These are phyloP conservation scores for Notoglanidium macrostoma DNA, from an alignment of 2,797 vertebrate species.

Conservation along the genomic window DNA sequence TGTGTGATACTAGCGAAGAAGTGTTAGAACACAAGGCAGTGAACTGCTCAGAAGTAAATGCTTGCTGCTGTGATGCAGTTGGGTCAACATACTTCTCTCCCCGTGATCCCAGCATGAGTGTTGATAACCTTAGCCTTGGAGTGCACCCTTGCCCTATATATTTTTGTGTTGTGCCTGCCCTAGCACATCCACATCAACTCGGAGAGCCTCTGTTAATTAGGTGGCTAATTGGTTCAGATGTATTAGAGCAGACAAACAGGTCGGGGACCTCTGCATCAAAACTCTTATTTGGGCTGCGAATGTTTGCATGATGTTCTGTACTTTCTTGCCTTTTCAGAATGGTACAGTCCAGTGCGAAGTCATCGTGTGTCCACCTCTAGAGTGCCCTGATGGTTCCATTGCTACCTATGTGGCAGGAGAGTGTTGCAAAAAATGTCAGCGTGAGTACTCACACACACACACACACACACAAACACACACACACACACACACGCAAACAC, in stretches of 20 bases:
- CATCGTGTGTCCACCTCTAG: constrained; percentile 81
- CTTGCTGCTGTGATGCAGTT: neutral
- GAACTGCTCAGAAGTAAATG: constrained; percentile 8
- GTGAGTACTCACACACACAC: constrained; percentile 76
- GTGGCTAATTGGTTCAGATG: neutral
- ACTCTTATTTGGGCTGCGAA: constrained; percentile 34
- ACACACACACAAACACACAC: constrained; percentile 32
- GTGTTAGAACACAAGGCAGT: constrained; percentile 3
- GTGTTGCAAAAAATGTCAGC: constrained; percentile 94
- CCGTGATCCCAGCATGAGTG: neutral
- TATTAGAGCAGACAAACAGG: neutral
- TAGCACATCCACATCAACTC: neutral
- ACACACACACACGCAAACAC: constrained; percentile 22
- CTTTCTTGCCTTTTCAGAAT: constrained; percentile 77
- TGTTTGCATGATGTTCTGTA: constrained; percentile 41
- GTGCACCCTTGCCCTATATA: neutral
- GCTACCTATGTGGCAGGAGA: constrained; percentile 86
- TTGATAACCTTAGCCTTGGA: neutral
- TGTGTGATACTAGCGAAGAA: neutral
- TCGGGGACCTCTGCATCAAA: neutral
- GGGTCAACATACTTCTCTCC: neutral
- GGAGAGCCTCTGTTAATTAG: constrained; percentile 3
- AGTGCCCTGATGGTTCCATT: constrained; percentile 82
- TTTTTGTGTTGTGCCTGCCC: neutral
- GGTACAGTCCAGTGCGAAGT: constrained; percentile 90